Conservation (phyloP, 1,140 invertebrate genomes). For the Caenorhabditis elegans region DNA sequence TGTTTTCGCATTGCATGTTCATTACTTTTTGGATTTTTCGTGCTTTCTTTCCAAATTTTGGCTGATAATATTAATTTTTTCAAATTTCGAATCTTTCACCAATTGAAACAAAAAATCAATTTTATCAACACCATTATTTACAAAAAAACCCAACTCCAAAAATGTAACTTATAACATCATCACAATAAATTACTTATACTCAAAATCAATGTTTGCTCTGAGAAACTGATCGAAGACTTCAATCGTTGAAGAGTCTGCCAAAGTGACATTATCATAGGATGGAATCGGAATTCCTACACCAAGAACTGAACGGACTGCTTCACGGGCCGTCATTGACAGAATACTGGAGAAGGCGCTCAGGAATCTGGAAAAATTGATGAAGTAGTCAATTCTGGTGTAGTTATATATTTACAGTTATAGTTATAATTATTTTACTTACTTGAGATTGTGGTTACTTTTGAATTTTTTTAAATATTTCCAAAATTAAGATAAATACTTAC, state of each 20-base stretch:
- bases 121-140: no score
- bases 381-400: not conserved
- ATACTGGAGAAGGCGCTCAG: constrained; percentile 10
- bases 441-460: no score
- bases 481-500: not conserved
- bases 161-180: no score
- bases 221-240: constrained; percentile 30
- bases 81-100: no score
- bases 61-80: no score
- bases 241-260: constrained; percentile 17
- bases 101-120: no score
- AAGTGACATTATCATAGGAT: constrained; percentile 36
- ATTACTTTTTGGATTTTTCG: no score
- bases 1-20: no score
- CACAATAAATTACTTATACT: not conserved
- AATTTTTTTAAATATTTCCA: not conserved
- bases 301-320: not conserved
- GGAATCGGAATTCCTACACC: constrained; percentile 32
- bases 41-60: no score
- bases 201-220: constrained; percentile 21
- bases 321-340: not conserved
- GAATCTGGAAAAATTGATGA: constrained; percentile 9
- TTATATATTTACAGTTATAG: not conserved
- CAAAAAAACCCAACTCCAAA: no score
- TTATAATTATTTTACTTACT: no score